Base-by-base conservation (phyloP, 1,140 invertebrate species). In the Riptortus pedestris region DNA sequence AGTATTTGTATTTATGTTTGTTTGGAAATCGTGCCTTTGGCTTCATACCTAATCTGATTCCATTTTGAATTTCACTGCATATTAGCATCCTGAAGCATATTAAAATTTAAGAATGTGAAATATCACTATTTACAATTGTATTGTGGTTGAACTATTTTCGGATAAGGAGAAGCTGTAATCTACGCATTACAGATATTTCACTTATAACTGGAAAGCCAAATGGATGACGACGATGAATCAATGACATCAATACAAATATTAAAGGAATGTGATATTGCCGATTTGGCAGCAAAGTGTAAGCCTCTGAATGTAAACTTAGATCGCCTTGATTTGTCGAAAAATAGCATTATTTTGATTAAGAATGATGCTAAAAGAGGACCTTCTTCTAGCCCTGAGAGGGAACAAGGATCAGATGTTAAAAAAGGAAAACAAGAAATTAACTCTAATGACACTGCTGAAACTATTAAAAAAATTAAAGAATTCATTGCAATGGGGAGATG, bases 391-490 rank as follows among this genome's bases (percentile, higher is more conserved):
- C 18, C 18, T 47, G 45, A 47, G 22, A 22, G 45, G 45, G 45
- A 47, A n/a, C 22, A 9, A 1, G 45, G 18, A 20, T 20, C 18
- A 20, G 22, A 47, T 47, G 45, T 22, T 47, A 22, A 47, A 20
- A 47, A 47, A n/a, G 45, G 18, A 20, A 22, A 9, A 47, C 18
- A 47, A 20, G 45, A 47, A 47, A 22, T 20, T n/a, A 47, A 22
- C 12, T 27, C 2, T 24, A 26, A 24, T 55, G 51, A 55, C 24
- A 55, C 51, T 24, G 51, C 51, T 7, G 51, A 55, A 26, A 55
- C 51, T 24, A 55, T 55, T 9, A 55, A 55, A 26, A 55, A 55
- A 55, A 55, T 55, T 14, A 22, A 55, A 27, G 51, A 22, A 2
- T 55, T 55, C 22, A 55, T 55, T 55, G 51, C 51, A 16, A 16